A percentile compares a stretch with the other conserved stretches of the same genome.
Evolutionary conservation across 2,888 invertebrate genomes (phyloP).

Genomic region (Erynnis tages): DNA sequence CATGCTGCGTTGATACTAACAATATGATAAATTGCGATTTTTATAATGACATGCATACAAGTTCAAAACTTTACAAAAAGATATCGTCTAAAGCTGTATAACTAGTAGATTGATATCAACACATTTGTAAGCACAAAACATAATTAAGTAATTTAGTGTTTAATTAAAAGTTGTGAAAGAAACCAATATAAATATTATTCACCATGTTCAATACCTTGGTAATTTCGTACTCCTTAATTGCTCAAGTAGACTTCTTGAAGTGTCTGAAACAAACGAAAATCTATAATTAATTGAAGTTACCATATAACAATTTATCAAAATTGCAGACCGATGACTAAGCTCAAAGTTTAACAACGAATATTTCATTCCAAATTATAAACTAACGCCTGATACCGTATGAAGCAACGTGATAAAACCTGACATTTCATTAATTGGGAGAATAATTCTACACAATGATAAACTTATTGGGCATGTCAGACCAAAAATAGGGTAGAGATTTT

Average conservation of each 20-base stretch:
- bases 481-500: background rate
- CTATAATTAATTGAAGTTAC: conserved; percentile 12
- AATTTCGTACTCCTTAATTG: conserved; percentile 62
- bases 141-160: too few species aligned
- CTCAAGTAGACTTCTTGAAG: conserved; percentile 52
- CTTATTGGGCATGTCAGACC: background rate
- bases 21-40: too few species aligned
- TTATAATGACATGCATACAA: too few species aligned
- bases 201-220: conserved; percentile 56
- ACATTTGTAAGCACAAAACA: too few species aligned
- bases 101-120: too few species aligned
- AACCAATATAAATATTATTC: background rate
- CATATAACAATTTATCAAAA: background rate
- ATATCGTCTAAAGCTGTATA: too few species aligned
- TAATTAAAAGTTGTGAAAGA: too few species aligned
- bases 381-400: conserved; percentile 4
- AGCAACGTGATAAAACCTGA: conserved; percentile 12
- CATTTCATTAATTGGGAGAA: conserved; percentile 21
- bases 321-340: conserved; percentile 9
- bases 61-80: too few species aligned
- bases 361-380: conserved; percentile 3
- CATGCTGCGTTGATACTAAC: too few species aligned
- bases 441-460: conserved; percentile 10
- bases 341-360: background rate
- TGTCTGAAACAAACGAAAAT: conserved; percentile 62